Evolutionary conservation across 2,888 invertebrate genomes (phyloP).

Genomic region (Melangyna quadrimaculata): DNA sequence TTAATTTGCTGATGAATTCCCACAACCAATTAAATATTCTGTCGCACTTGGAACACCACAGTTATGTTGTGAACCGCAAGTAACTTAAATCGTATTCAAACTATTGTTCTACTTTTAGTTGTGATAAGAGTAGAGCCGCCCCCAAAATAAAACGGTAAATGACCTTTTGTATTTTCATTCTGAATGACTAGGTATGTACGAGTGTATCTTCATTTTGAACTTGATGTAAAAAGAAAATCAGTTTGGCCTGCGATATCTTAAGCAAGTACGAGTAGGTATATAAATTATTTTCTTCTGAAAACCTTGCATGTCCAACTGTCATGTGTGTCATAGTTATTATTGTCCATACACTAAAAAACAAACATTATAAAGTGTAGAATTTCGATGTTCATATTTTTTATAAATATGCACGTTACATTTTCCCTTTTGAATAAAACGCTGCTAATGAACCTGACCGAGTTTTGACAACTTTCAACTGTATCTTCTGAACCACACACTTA

Average conservation of each 20-base stretch:
- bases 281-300: constrained; percentile 10
- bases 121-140: constrained; percentile 42
- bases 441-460: constrained; percentile 59
- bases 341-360: constrained; percentile 38
- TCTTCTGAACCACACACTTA: constrained; percentile 12
- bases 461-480: constrained; percentile 35
- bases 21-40: neutral
- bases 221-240: neutral
- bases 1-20: neutral
- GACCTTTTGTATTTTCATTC: constrained; percentile 47
- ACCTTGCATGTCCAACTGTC: constrained; percentile 4
- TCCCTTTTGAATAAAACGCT: neutral
- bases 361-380: constrained; percentile 61
- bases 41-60: neutral
- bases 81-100: neutral
- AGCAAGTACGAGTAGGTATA: constrained; percentile 16
- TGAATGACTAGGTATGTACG: neutral
- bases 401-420: neutral
- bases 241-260: neutral
- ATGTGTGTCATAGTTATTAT: constrained; percentile 6
- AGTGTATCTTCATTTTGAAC: neutral
- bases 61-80: neutral
- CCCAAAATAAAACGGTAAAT: constrained; percentile 58
- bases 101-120: neutral
- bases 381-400: constrained; percentile 31